Evolutionary conservation across 1,140 invertebrate species (phyloP).

Genomic region (Leptestheria dahalacensis): DNA sequence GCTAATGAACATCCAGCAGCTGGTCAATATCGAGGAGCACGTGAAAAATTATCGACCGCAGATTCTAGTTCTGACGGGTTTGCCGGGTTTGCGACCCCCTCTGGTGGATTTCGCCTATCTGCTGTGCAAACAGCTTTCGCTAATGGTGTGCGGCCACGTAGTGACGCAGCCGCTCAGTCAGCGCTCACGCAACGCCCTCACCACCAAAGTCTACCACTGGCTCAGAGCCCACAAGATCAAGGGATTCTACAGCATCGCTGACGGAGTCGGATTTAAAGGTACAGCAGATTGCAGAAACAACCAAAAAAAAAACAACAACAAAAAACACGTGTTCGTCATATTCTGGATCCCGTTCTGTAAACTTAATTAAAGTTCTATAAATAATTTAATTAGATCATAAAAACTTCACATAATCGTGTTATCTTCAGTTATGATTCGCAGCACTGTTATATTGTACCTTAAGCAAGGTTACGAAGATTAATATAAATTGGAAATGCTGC

Average conservation of each 20-base stretch:
- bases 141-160: slow-evolving; percentile 88
- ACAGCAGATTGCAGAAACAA: too few relatives aligned
- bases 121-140: slow-evolving; percentile 80
- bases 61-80: slow-evolving; percentile 74
- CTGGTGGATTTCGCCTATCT: slow-evolving; percentile 82
- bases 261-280: slow-evolving; percentile 42
- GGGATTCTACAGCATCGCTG: slow-evolving; percentile 50
- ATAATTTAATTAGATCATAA: too few relatives aligned
- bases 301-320: slow-evolving; percentile 19
- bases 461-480: too few relatives aligned
- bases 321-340: too few relatives aligned
- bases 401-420: too few relatives aligned
- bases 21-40: slow-evolving; percentile 80
- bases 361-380: too few relatives aligned
- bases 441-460: too few relatives aligned
- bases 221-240: slow-evolving; percentile 63
- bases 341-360: too few relatives aligned
- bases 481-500: too few relatives aligned
- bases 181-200: slow-evolving; percentile 38
- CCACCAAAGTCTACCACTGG: slow-evolving; percentile 55
- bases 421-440: too few relatives aligned
- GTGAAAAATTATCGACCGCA: slow-evolving; percentile 93
- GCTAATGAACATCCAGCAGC: slow-evolving; percentile 64
- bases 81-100: slow-evolving; percentile 62
- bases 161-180: slow-evolving; percentile 48